These are phyloP conservation scores for Rhagoletis pomonella DNA, from an alignment of 1,140 invertebrate species.

Conservation along the genomic window DNA sequence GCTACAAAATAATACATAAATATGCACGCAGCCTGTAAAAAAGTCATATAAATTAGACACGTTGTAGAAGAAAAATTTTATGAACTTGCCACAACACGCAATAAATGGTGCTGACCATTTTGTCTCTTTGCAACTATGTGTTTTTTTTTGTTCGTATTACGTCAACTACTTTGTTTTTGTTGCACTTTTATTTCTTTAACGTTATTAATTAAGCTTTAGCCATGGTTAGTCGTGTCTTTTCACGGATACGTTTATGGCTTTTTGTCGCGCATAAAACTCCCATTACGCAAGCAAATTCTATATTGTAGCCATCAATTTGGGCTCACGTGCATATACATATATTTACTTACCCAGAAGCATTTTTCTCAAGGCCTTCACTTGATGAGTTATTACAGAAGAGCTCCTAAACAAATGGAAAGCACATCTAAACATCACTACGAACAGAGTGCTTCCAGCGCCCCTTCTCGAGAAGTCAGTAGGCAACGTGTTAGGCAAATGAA, in stretches of 20 bases:
- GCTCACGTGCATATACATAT: not conserved
- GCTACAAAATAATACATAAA: not conserved
- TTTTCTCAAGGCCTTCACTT: no score
- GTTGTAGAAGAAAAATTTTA: not conserved
- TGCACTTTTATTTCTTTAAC: not conserved
- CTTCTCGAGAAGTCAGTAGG: no score
- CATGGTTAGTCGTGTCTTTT: not conserved
- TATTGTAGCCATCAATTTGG: slow-evolving; percentile 6
- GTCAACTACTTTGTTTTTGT: not conserved
- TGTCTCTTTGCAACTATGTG: slow-evolving; percentile 7
- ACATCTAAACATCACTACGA: no score
- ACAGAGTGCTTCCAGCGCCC: no score
- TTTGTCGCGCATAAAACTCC: slow-evolving; percentile 23
- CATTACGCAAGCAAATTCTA: slow-evolving; percentile 22
- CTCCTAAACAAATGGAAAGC: no score
- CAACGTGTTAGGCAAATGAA: no score
- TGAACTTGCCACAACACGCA: slow-evolving; percentile 25
- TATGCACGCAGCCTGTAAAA: not conserved
- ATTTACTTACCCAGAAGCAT: no score
- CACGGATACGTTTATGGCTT: slow-evolving; percentile 26
- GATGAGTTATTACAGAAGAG: no score
- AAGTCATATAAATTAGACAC: not conserved
- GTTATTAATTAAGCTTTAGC: slow-evolving; percentile 30
- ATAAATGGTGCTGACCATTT: slow-evolving; percentile 34
- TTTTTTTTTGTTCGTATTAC: not conserved